phyloP scores from a whole-genome alignment of 2,797 vertebrate genomes.

The Malurus splendens region DNA sequence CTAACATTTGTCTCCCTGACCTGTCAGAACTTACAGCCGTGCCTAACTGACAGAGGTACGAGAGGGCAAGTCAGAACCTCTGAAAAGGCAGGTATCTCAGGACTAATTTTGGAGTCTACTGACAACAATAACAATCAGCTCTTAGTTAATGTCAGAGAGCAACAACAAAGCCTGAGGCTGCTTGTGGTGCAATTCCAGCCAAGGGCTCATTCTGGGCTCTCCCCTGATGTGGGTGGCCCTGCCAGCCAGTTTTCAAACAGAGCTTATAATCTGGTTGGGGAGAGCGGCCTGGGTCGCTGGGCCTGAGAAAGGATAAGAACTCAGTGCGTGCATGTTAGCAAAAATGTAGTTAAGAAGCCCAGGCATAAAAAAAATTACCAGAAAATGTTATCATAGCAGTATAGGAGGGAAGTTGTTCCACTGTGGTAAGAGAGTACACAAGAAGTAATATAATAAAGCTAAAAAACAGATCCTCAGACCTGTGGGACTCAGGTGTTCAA shows the following conservation, averaged over 20 bases:
- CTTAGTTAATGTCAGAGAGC: background rate
- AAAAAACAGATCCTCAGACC: background rate
- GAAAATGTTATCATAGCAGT: background rate
- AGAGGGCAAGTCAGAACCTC: background rate
- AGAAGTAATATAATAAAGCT: background rate
- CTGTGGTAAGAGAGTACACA: background rate
- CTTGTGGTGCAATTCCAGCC: background rate
- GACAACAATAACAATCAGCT: conserved; percentile 16
- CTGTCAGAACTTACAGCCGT: background rate
- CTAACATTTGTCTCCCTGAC: conserved; percentile 28
- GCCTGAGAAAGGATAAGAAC: background rate
- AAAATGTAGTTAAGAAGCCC: background rate
- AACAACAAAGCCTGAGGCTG: conserved; percentile 1
- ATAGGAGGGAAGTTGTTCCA: background rate
- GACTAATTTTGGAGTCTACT: background rate
- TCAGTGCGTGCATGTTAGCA: background rate
- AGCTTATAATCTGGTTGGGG: background rate
- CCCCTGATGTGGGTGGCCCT: background rate
- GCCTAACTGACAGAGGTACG: background rate
- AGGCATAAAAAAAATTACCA: background rate
- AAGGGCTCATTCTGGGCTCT: background rate
- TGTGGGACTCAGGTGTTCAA: background rate
- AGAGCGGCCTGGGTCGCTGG: background rate
- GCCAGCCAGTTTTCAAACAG: background rate
- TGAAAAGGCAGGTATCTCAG: background rate